phyloP scores from a whole-genome alignment of 2,113 vertebrate species.

The Malurus elegans region DNA sequence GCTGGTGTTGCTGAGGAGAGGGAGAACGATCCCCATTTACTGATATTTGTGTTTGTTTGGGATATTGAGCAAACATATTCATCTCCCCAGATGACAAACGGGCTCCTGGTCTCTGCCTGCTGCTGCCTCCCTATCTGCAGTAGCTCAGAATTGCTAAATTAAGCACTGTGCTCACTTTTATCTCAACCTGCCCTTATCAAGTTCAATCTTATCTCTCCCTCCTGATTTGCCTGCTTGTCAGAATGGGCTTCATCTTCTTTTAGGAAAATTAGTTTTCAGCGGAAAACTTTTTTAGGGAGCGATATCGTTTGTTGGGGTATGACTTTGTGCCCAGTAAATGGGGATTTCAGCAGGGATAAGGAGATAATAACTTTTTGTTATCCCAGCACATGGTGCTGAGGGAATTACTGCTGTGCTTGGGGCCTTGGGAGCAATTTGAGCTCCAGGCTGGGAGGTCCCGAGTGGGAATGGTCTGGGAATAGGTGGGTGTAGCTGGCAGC shows the following conservation, averaged over 20 bases:
- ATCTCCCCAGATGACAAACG: not conserved
- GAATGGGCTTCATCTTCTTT: slow-evolving; percentile 4
- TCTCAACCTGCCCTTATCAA: slow-evolving; percentile 29
- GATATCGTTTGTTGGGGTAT: not conserved
- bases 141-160: not conserved
- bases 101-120: not conserved
- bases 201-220: not conserved
- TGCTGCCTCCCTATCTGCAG: not conserved
- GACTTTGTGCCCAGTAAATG: not conserved
- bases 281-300: not conserved
- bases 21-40: not conserved
- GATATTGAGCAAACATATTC: not conserved
- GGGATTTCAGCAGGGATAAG: not conserved
- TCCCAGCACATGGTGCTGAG: not conserved
- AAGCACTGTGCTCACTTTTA: slow-evolving; percentile 32
- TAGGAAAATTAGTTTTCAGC: not conserved
- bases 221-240: not conserved
- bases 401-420: not conserved
- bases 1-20: not conserved
- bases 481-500: not conserved
- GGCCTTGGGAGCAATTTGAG: not conserved
- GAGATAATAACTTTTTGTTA: not conserved
- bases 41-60: slow-evolving; percentile 2
- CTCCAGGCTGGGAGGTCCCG: not conserved
- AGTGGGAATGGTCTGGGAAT: not conserved